Conservation (phyloP, 2,888 invertebrate genomes). For the Calliphora vomitoria region DNA sequence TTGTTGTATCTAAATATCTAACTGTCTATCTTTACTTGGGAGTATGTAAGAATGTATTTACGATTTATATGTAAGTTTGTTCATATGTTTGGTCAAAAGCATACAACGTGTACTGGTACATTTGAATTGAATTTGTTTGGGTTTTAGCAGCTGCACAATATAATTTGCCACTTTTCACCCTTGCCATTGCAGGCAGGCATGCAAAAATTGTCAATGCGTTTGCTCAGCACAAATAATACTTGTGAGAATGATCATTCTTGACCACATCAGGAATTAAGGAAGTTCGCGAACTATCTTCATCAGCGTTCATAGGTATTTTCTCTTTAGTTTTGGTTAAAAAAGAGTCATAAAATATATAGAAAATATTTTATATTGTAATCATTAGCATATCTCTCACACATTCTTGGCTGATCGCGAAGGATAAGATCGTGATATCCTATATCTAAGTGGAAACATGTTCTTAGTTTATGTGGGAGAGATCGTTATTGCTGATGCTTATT, state of each 20-base stretch:
- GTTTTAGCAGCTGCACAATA: slow-evolving; percentile 72
- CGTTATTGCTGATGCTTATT: too few relatives aligned
- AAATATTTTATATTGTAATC: too few relatives aligned
- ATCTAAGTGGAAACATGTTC: too few relatives aligned
- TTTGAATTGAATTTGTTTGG: slow-evolving; percentile 70
- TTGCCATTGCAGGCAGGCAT: slow-evolving; percentile 38
- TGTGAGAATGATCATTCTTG: too few relatives aligned
- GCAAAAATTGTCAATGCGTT: slow-evolving; percentile 48
- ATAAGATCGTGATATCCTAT: too few relatives aligned
- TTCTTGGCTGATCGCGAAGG: too few relatives aligned
- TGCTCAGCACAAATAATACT: neutral
- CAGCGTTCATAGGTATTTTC: too few relatives aligned
- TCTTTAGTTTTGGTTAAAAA: too few relatives aligned
- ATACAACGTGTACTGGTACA: slow-evolving; percentile 32
- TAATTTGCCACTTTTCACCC: slow-evolving; percentile 67
- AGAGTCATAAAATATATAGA: too few relatives aligned
- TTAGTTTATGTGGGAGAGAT: too few relatives aligned
- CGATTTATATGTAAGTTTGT: slow-evolving; percentile 22
- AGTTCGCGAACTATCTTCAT: too few relatives aligned
- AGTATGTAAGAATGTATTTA: slow-evolving; percentile 40
- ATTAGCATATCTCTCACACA: too few relatives aligned
- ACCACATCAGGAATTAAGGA: neutral
- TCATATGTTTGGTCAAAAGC: slow-evolving; percentile 57
- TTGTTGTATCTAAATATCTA: slow-evolving; percentile 20
- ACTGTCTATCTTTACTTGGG: slow-evolving; percentile 32